phyloP scores from a whole-genome alignment of 2,113 vertebrate species.

The Petaurus breviceps region DNA sequence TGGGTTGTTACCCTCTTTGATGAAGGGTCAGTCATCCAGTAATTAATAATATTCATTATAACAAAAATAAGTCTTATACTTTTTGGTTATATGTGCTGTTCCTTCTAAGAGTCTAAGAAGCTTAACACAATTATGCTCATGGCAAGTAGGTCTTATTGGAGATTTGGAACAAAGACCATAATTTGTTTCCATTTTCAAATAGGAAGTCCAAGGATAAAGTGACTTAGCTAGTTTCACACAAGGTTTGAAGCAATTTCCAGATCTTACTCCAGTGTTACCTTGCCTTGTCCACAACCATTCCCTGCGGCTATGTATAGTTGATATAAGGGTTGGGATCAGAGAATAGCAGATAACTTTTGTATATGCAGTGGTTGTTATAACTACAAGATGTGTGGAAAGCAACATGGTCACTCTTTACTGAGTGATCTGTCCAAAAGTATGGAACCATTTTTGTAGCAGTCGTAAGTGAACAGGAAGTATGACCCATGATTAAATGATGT shows the following conservation, averaged over 20 bases:
- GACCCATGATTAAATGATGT: neutral
- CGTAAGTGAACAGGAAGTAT: neutral
- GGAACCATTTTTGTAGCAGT: conserved; percentile 23
- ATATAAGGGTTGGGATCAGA: neutral
- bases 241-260: neutral
- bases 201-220: conserved; percentile 3
- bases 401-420: neutral
- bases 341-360: neutral
- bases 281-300: neutral
- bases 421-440: neutral
- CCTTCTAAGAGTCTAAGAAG: conserved; percentile 11
- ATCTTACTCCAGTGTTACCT: neutral
- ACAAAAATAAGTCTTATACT: conserved; percentile 30
- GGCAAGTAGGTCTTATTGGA: conserved; percentile 11
- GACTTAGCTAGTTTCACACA: neutral
- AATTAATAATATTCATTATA: conserved; percentile 30
- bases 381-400: neutral
- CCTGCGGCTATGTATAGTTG: neutral
- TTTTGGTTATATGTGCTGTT: conserved; percentile 30
- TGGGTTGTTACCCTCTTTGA: neutral
- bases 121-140: conserved; percentile 44
- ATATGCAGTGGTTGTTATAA: neutral
- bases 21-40: neutral
- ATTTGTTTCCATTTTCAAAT: conserved; percentile 39
- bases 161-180: conserved; percentile 33